Conservation (phyloP, 2,797 vertebrate species). For the Alauda arvensis region DNA sequence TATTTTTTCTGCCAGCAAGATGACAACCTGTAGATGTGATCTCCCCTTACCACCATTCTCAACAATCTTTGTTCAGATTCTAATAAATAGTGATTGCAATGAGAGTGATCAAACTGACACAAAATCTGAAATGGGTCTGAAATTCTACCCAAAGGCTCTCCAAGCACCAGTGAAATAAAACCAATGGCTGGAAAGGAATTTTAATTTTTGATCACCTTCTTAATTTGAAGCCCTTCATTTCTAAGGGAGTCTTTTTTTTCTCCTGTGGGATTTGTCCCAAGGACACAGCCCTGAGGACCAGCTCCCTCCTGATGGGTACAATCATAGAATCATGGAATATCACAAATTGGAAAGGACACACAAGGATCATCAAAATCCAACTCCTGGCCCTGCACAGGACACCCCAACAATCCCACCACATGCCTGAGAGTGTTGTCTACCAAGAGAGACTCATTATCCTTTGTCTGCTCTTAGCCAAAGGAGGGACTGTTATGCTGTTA, state of each 20-base stretch:
- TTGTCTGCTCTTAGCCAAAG: background rate
- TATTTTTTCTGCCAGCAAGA: conserved; percentile 17
- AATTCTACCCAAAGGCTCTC: background rate
- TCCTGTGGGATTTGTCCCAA: background rate
- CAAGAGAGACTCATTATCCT: background rate
- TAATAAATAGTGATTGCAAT: background rate
- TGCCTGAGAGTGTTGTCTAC: background rate
- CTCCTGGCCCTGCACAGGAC: background rate
- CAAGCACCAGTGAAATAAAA: background rate
- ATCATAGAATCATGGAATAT: background rate
- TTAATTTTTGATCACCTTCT: background rate
- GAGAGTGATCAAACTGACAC: background rate
- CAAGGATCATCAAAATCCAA: background rate
- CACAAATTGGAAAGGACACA: background rate
- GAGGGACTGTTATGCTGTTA: background rate
- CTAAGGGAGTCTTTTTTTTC: background rate
- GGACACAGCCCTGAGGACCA: background rate
- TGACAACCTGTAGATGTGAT: conserved; percentile 34
- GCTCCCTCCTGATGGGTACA: background rate
- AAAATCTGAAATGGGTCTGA: background rate
- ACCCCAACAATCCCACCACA: background rate
- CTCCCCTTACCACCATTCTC: background rate
- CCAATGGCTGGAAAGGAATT: background rate
- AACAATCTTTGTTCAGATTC: conserved; percentile 23
- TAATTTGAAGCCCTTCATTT: background rate